Conservation (phyloP, 2,797 vertebrate genomes). For the Melanotaenia boesemani region DNA sequence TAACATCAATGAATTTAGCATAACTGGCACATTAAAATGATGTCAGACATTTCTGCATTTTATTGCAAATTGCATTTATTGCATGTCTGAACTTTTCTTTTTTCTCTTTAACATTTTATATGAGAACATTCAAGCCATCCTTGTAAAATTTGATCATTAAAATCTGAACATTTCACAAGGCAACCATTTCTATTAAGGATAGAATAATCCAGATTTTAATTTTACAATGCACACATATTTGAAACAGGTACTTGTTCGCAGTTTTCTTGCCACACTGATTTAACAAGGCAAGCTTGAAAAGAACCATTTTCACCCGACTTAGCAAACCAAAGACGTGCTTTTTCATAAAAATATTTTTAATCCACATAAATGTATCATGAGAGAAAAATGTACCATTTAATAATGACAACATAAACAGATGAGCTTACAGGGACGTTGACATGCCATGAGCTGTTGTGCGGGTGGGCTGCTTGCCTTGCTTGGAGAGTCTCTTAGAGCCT, state of each 20-base stretch:
- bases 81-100: slow-evolving; percentile 4
- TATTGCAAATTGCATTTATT: slow-evolving; percentile 6
- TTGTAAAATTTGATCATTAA: background rate
- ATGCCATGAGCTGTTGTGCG: too few relatives aligned
- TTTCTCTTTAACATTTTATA: slow-evolving; percentile 2
- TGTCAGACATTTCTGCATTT: slow-evolving; percentile 11
- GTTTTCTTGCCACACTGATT: background rate
- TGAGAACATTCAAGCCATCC: slow-evolving; percentile 1
- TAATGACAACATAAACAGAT: slow-evolving; percentile 25
- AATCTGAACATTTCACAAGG: background rate
- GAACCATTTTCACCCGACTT: too few relatives aligned
- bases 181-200: background rate
- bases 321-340: too few relatives aligned
- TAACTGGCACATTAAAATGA: background rate
- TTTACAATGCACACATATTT: background rate
- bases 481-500: too few relatives aligned
- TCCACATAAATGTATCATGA: too few relatives aligned
- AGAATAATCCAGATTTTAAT: background rate
- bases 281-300: background rate
- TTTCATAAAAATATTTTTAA: too few relatives aligned
- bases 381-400: too few relatives aligned
- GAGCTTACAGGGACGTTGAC: too few relatives aligned
- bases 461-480: too few relatives aligned
- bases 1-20: slow-evolving; percentile 35
- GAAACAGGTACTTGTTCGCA: background rate